phyloP scores from a whole-genome alignment of 2,888 invertebrate species.

The Hydroisotoma schaefferi region DNA sequence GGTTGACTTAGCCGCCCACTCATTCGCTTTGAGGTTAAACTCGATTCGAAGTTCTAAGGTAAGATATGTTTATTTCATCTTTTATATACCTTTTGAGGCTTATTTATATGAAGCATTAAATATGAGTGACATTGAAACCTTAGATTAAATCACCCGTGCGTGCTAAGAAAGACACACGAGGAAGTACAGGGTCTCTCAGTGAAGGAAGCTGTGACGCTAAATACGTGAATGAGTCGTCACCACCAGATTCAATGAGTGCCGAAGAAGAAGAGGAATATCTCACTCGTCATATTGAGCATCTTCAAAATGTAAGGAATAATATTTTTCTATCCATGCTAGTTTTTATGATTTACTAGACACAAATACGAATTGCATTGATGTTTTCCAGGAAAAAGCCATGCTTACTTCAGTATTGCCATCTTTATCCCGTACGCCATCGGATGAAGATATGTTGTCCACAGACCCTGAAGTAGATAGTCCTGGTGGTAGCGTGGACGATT shows the following conservation, averaged over 20 bases:
- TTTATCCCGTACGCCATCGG: slow-evolving; percentile 76
- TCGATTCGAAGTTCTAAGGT: slow-evolving; percentile 72
- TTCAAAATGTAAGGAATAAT: slow-evolving; percentile 44
- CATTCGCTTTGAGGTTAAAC: slow-evolving; percentile 75
- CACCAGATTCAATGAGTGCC: slow-evolving; percentile 46
- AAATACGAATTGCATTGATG: neutral
- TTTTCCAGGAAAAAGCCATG: slow-evolving; percentile 68
- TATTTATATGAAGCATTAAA: too few species aligned
- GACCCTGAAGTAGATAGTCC: slow-evolving; percentile 65
- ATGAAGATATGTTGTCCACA: slow-evolving; percentile 78
- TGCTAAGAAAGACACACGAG: slow-evolving; percentile 29
- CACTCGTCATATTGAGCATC: slow-evolving; percentile 41
- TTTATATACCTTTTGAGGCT: too few species aligned
- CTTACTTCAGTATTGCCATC: slow-evolving; percentile 75
- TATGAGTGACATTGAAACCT: neutral
- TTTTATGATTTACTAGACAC: slow-evolving; percentile 15
- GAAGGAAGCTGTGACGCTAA: slow-evolving; percentile 38
- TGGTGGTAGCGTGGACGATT: slow-evolving; percentile 59
- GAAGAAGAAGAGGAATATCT: slow-evolving; percentile 48
- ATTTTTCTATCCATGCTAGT: too few species aligned
- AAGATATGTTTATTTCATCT: slow-evolving; percentile 16
- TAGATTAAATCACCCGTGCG: slow-evolving; percentile 40
- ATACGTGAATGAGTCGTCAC: slow-evolving; percentile 32
- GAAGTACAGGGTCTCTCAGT: slow-evolving; percentile 45
- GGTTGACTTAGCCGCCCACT: slow-evolving; percentile 78